Base-by-base conservation (phyloP, 2,888 invertebrate genomes). In the Lasioglossum villosulum region DNA sequence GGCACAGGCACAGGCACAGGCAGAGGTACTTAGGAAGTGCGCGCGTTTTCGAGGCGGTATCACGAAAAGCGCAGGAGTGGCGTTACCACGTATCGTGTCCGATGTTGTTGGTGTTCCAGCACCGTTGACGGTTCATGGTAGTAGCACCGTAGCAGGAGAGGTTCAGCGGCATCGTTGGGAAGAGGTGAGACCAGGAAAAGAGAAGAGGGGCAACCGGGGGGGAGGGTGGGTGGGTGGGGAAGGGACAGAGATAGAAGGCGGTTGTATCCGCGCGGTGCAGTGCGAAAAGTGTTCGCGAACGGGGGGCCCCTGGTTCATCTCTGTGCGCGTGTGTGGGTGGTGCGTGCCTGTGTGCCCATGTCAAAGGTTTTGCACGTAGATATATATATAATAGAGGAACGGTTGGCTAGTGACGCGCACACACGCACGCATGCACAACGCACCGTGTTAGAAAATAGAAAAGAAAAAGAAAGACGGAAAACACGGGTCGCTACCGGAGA, bases 241-340 rank as follows among this genome's bases (percentile, higher is more conserved):
- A 71, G 76, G 78, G 78, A 82, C 70, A 56, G 74, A 80, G 82
- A 86, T 70, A 81, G 80, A 27, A 84, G 80, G 37, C 71, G 68
- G 75, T 86, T 79, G 80, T 82, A 87, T 86, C 56, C 88, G 89
- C 82, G 90, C 91, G 83, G 89, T 88, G 88, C 89, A 88, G 88
- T 86, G 90, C 86, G 91, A 86, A 88, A 90, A 84, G 84, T 84
- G 81, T 82, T 86, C 76, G 79, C 79, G 88, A 85, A 66, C 56
- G 56, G 74, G 88, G 79, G 86, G 48, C 76, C 83, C 70, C 80
- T 82, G 81, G 71, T 82, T 82, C 79, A 37, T 75, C 76, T 79
- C 80, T 78, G 83, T 80, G 78, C 68, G 80, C 42, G 82, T 82
- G 87, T 74, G 84, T 68, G 82, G 80, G 76, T 84, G 80, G 87